Evolutionary conservation across 2,797 vertebrate genomes (phyloP).

Genomic region (Podargus strigoides): DNA sequence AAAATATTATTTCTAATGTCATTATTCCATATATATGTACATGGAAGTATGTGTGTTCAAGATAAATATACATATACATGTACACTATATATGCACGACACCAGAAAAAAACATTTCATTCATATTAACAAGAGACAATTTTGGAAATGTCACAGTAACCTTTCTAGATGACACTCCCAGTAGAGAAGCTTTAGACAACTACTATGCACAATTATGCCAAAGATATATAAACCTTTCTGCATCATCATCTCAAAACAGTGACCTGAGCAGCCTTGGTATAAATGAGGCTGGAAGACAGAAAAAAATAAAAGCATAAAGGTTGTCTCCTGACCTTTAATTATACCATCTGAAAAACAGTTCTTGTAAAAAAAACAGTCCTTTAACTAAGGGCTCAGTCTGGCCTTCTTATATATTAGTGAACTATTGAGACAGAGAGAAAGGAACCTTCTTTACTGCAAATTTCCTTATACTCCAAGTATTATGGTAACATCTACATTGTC

Average conservation of each 20-base stretch:
- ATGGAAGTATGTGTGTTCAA: neutral
- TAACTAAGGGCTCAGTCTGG: neutral
- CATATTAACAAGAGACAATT: conserved; percentile 56
- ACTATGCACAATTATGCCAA: conserved; percentile 46
- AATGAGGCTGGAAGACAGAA: neutral
- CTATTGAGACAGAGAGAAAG: neutral
- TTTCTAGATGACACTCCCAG: conserved; percentile 62
- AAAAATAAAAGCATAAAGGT: neutral
- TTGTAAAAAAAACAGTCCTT: neutral
- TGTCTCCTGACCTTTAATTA: conserved; percentile 18
- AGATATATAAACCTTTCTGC: conserved; percentile 24
- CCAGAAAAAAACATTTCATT: conserved; percentile 52
- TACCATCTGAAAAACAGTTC: neutral
- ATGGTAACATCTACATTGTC: neutral
- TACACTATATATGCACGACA: neutral
- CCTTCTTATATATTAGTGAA: neutral
- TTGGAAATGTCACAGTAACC: conserved; percentile 73
- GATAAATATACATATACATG: neutral
- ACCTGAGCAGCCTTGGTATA: neutral
- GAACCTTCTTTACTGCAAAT: neutral
- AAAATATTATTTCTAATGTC: neutral
- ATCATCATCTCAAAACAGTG: conserved; percentile 40
- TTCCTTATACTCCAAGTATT: neutral
- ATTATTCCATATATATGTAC: neutral
- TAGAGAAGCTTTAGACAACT: conserved; percentile 59